Conservation (phyloP, 2,888 invertebrate genomes). For the Ophion ellenae region DNA sequence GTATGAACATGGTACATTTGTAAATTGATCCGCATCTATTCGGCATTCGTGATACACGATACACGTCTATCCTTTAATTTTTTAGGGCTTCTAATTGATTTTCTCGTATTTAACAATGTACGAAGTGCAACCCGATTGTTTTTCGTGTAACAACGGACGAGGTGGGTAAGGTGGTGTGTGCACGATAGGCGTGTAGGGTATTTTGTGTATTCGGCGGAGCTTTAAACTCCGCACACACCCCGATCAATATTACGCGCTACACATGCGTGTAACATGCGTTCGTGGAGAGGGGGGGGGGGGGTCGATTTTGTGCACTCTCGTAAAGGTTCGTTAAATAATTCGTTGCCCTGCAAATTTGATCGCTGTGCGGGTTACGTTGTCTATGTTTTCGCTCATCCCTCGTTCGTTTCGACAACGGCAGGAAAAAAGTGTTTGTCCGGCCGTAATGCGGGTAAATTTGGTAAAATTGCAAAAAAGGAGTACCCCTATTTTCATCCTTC, state of each 20-base stretch:
- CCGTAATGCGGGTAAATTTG: not conserved
- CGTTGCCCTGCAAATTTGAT: constrained; percentile 28
- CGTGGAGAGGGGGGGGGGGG: not conserved
- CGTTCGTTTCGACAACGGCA: not conserved
- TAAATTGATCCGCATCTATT: not conserved
- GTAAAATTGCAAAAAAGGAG: not conserved
- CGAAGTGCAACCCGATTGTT: constrained; percentile 30
- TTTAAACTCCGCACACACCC: constrained; percentile 34
- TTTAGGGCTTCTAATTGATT: not conserved
- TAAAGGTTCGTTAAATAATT: constrained; percentile 54
- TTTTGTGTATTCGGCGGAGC: constrained; percentile 55
- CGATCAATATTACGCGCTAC: constrained; percentile 60
- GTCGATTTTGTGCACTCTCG: constrained; percentile 39
- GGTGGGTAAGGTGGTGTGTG: not conserved
- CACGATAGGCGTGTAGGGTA: constrained; percentile 1
- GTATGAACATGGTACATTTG: not conserved
- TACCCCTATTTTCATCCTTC: too few relatives aligned
- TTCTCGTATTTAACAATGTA: not conserved
- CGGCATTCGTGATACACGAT: not conserved
- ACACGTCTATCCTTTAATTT: not conserved
- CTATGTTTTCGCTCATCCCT: constrained; percentile 2
- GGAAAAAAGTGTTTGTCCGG: not conserved
- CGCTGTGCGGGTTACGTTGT: not conserved
- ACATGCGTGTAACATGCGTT: constrained; percentile 55
- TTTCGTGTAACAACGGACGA: constrained; percentile 4